A percentile compares a stretch with the other conserved stretches of the same genome.
These are phyloP conservation scores for Anser brachyrhynchus DNA, from an alignment of 2,113 vertebrate species.

Conservation along the genomic window DNA sequence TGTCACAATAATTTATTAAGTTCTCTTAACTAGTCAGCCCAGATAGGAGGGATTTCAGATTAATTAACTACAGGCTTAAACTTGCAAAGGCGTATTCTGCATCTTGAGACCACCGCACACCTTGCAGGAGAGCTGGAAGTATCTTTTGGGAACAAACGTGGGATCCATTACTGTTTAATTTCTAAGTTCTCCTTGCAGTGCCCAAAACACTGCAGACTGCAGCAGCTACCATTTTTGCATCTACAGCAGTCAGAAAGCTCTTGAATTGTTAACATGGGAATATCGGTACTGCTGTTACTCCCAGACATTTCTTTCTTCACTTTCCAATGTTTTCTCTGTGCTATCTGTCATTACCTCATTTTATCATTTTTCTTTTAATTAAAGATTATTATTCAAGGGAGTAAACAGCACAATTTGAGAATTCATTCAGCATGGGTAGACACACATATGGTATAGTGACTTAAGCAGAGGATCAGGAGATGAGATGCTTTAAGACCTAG, in stretches of 20 bases:
- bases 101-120: neutral
- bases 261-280: constrained; percentile 27
- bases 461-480: neutral
- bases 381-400: constrained; percentile 38
- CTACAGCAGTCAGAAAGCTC: neutral
- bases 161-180: neutral
- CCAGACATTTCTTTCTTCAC: constrained; percentile 68
- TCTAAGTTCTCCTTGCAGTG: neutral
- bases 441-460: neutral
- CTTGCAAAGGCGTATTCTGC: neutral
- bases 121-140: neutral
- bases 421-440: constrained; percentile 43
- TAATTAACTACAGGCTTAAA: constrained; percentile 13
- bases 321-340: constrained; percentile 57
- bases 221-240: neutral
- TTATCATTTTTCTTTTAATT: constrained; percentile 66
- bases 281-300: neutral
- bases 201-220: neutral
- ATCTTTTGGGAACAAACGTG: neutral
- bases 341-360: constrained; percentile 59
- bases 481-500: neutral
- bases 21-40: neutral
- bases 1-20: constrained; percentile 16
- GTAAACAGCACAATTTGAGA: constrained; percentile 42
- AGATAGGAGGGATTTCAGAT: constrained; percentile 12